A percentile compares a stretch with the other conserved stretches of the same genome.
Evolutionary conservation across 2,113 vertebrate genomes (phyloP).

Genomic region (Pimephales promelas): DNA sequence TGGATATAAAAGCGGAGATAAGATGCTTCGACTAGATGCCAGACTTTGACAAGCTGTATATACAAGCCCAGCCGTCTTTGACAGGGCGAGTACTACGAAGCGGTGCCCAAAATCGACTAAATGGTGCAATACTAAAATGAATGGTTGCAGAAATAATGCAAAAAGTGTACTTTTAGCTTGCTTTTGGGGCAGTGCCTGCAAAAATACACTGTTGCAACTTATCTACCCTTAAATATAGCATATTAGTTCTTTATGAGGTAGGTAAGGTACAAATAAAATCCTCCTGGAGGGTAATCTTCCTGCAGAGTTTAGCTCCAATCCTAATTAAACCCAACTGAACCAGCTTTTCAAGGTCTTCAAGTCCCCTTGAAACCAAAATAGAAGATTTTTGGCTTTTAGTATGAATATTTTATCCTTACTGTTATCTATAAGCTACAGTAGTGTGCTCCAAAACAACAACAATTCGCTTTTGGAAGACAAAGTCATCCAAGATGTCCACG

Average conservation of each 20-base stretch:
- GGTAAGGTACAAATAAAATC: not conserved
- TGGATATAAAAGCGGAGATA: not conserved
- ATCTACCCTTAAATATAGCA: not conserved
- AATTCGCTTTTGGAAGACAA: no score
- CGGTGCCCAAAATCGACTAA: not conserved
- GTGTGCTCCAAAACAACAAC: no score
- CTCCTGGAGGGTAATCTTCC: not conserved
- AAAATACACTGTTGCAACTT: not conserved
- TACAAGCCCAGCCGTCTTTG: not conserved
- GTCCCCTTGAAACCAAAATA: accelerated
- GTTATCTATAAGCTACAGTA: no score
- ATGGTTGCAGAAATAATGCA: not conserved
- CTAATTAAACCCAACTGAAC: not conserved
- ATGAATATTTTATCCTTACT: no score
- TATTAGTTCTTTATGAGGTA: not conserved
- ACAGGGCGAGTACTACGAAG: not conserved
- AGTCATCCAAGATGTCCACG: no score
- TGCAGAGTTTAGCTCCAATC: not conserved
- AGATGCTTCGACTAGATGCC: not conserved
- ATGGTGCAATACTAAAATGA: not conserved
- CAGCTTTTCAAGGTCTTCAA: not conserved
- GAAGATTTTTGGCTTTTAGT: no score
- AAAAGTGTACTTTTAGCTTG: not conserved
- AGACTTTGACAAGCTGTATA: constrained; percentile 1
- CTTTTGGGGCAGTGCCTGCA: not conserved